Evolutionary conservation across 2,888 invertebrate genomes (phyloP).

Genomic region (Metellina segmentata): DNA sequence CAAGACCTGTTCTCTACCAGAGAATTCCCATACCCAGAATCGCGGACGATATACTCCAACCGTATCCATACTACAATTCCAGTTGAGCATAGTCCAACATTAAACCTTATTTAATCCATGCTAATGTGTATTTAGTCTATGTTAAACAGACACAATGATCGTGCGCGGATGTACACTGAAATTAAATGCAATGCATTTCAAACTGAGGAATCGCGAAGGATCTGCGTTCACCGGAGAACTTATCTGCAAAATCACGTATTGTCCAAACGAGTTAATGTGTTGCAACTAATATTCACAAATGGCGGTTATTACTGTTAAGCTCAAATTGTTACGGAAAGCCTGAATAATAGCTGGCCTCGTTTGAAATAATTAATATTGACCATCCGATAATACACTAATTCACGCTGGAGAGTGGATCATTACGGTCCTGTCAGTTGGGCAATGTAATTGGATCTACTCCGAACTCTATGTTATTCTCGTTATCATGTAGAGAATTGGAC

Average conservation of each 20-base stretch:
- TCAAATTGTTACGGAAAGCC: constrained; percentile 10
- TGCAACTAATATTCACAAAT: background rate
- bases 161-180: background rate
- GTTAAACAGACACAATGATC: background rate
- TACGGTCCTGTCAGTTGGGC: background rate
- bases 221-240: background rate
- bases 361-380: background rate
- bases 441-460: background rate
- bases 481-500: background rate
- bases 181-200: background rate
- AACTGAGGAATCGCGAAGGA: background rate
- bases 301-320: constrained; percentile 1
- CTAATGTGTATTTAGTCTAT: background rate
- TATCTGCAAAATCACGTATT: background rate
- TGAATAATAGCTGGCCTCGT: background rate
- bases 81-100: background rate
- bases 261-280: background rate
- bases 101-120: background rate
- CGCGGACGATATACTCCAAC: background rate
- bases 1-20: too few species aligned
- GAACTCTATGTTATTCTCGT: background rate
- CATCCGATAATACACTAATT: background rate
- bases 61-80: background rate
- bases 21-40: too few species aligned
- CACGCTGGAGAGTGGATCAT: background rate